Evolutionary conservation across 2,888 invertebrate species (phyloP).

Genomic region (Dasypolia templi): DNA sequence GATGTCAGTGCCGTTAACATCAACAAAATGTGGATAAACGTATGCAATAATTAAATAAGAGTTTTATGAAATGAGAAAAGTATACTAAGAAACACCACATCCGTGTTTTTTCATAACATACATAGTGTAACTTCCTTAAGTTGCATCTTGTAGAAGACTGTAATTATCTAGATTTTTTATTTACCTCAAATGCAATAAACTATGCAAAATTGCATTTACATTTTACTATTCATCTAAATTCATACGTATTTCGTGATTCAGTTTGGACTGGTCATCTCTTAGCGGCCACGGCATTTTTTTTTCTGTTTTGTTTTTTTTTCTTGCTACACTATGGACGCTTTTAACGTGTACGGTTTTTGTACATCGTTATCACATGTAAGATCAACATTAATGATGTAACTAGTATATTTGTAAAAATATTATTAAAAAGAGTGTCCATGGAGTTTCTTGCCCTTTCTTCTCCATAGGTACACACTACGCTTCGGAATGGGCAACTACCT

Average conservation of each 20-base stretch:
- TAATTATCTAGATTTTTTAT: not conserved
- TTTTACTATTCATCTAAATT: not conserved
- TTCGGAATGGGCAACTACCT: too few species aligned
- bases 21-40: not conserved
- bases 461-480: too few species aligned
- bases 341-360: too few species aligned
- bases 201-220: slow-evolving; percentile 13
- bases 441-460: too few species aligned
- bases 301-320: too few species aligned
- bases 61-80: not conserved
- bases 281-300: too few species aligned
- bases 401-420: too few species aligned
- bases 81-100: slow-evolving; percentile 4
- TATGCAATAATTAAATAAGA: not conserved
- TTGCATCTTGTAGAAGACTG: slow-evolving; percentile 5
- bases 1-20: not conserved
- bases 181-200: slow-evolving; percentile 7
- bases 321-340: too few species aligned
- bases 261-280: too few species aligned
- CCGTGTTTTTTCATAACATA: slow-evolving; percentile 5
- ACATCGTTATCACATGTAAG: too few species aligned
- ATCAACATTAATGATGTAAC: too few species aligned
- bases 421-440: too few species aligned
- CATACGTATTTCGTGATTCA: not conserved
- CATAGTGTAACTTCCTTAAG: not conserved